Evolutionary conservation across 92 coral and sea anemone species (phyloP), one percentile per base, ranked within the genome.

Genomic region (Chrysogorgia sp.): DNA sequence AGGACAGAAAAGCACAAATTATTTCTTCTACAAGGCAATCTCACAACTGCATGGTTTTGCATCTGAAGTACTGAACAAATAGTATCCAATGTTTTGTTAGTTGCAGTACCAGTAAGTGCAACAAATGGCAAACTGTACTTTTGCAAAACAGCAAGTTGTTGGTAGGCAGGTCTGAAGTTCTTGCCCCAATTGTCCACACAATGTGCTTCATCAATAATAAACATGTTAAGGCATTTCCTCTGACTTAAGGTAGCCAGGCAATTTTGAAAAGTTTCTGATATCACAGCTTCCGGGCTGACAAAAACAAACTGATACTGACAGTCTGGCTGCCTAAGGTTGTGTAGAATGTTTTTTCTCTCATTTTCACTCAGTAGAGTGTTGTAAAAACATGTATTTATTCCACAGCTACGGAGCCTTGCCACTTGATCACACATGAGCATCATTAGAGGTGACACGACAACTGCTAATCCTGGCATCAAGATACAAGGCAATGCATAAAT

Each of bases 51-150:
- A 14, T 47, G 80, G 21, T 74, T 41, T 6, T 3, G 47, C 80
- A 75, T 75, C 68, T 75, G 68, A 35, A 75, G 80, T 1, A 50
- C 28, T 24, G 34, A 20, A 10, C 45, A 8, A 50, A 60, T 64
- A 15, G 41, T 49, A 24, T 49, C 31, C 26, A 66, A 7, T 2
- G 83, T 79, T 61, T 67, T 60, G 40, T 66, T 66, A 49, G 83
- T 79, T 31, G 76, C 83, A 17, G 83, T 79, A 14, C 76, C 83
- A 49, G 83, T 79, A 47, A 79, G 74, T 1, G 83, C 76, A 45
- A 58, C 45, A 78, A 64, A 26, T 26, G 80, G 80, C 45, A 74
- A 31, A 24, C 30, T 62, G 40, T 30, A 56, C 23, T 30, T 32
- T 75, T 45, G 13, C 29, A 75, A 75, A 57, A 55, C n/a, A 57